These are phyloP conservation scores for Macrobrachium rosenbergii DNA, from an alignment of 1,140 invertebrate genomes.

Conservation along the genomic window DNA sequence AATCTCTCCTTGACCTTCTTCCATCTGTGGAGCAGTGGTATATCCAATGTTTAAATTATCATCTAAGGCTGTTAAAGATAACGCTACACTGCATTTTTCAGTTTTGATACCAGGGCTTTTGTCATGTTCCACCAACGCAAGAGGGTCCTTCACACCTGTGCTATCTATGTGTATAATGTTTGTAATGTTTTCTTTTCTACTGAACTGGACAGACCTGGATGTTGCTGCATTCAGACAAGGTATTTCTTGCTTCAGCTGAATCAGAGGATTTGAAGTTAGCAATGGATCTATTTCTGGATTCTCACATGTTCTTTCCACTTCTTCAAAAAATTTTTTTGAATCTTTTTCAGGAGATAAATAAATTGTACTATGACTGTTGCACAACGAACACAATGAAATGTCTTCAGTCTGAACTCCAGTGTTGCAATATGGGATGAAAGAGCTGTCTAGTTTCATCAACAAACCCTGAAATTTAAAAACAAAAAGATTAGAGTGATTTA, in stretches of 20 bases:
- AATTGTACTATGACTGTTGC: conserved; percentile 29
- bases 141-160: too few relatives aligned
- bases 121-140: too few relatives aligned
- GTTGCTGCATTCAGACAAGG: conserved; percentile 4
- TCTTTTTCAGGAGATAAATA: conserved; percentile 18
- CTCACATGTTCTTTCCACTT: conserved; percentile 34
- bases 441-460: conserved; percentile 41
- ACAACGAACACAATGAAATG: conserved; percentile 9
- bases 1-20: conserved; percentile 38
- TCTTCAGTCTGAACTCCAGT: conserved; percentile 41
- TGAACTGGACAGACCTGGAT: background rate
- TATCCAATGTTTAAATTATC: conserved; percentile 48
- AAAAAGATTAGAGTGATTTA: background rate
- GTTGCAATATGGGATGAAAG: conserved; percentile 31
- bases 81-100: too few relatives aligned
- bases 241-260: conserved; percentile 54
- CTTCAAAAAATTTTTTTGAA: conserved; percentile 15
- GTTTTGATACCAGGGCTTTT: too few relatives aligned
- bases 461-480: conserved; percentile 43
- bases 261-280: conserved; percentile 41
- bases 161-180: too few relatives aligned
- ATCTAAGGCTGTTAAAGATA: conserved; percentile 3
- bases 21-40: conserved; percentile 28
- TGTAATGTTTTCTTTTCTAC: too few relatives aligned
- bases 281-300: conserved; percentile 40